phyloP scores from a whole-genome alignment of 2,888 invertebrate species.

The Temnothorax unifasciatus region DNA sequence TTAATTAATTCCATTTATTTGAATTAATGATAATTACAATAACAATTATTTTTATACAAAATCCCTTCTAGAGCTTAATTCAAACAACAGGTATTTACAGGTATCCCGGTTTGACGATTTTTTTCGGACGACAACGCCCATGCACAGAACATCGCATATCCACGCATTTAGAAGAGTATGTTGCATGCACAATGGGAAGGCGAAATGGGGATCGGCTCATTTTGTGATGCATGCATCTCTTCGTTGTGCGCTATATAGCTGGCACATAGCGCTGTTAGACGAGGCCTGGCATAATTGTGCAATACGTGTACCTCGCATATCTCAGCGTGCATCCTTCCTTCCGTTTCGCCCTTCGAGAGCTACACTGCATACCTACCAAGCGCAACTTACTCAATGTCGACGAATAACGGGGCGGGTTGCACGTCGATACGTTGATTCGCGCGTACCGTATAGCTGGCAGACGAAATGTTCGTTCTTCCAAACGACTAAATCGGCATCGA shows the following conservation, averaged over 20 bases:
- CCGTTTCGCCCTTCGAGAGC: conserved; percentile 46
- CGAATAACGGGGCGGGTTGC: neutral
- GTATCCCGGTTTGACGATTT: neutral
- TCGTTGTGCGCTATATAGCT: conserved; percentile 65
- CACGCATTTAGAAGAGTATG: neutral
- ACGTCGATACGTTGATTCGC: conserved; percentile 16
- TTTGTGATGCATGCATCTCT: conserved; percentile 67
- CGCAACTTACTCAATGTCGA: conserved; percentile 30
- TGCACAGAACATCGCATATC: neutral
- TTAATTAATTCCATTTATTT: neutral
- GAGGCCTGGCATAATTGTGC: conserved; percentile 69
- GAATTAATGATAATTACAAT: conserved; percentile 5
- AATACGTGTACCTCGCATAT: conserved; percentile 67
- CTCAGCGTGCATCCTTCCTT: conserved; percentile 66
- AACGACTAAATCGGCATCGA: neutral
- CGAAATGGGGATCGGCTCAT: conserved; percentile 30
- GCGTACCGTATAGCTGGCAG: too few species aligned
- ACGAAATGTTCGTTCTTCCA: conserved; percentile 11
- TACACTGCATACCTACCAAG: conserved; percentile 1
- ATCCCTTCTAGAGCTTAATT: neutral
- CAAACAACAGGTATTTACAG: neutral
- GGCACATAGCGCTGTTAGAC: conserved; percentile 57
- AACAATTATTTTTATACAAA: neutral
- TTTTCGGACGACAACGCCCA: neutral
- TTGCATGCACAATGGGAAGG: conserved; percentile 23